A percentile compares a stretch with the other conserved stretches of the same genome.
These are phyloP conservation scores for Pseudonaja textilis DNA, from an alignment of 2,113 vertebrate genomes.

Conservation along the genomic window DNA sequence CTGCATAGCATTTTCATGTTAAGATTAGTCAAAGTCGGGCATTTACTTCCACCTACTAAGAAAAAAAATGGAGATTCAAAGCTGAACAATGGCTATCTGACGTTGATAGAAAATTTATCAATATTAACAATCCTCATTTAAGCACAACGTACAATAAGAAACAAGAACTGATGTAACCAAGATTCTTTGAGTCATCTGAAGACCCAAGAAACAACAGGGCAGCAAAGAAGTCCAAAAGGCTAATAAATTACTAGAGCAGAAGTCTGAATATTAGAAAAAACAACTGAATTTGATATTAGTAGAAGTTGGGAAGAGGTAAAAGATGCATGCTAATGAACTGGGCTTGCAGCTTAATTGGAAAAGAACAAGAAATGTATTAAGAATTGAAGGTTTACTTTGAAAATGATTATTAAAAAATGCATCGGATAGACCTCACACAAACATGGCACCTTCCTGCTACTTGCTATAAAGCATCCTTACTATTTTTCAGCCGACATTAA, in stretches of 20 bases:
- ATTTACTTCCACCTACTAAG: background rate
- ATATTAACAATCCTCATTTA: background rate
- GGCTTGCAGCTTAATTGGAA: background rate
- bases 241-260: background rate
- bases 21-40: background rate
- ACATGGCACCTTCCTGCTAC: background rate
- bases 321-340: background rate
- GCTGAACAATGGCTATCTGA: background rate
- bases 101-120: background rate
- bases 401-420: background rate
- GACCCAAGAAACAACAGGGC: background rate
- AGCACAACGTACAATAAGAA: background rate
- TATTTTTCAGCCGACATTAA: background rate
- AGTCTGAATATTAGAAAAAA: background rate
- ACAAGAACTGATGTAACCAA: background rate
- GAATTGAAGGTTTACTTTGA: background rate
- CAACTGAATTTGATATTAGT: background rate
- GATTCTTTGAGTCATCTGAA: background rate
- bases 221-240: background rate
- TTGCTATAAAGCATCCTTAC: background rate
- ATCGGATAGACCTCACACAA: background rate
- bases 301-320: background rate
- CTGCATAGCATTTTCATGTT: background rate
- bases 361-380: background rate
- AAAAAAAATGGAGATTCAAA: background rate